Conservation (phyloP, 2,113 vertebrate species). For the Atlantisia rogersi region DNA sequence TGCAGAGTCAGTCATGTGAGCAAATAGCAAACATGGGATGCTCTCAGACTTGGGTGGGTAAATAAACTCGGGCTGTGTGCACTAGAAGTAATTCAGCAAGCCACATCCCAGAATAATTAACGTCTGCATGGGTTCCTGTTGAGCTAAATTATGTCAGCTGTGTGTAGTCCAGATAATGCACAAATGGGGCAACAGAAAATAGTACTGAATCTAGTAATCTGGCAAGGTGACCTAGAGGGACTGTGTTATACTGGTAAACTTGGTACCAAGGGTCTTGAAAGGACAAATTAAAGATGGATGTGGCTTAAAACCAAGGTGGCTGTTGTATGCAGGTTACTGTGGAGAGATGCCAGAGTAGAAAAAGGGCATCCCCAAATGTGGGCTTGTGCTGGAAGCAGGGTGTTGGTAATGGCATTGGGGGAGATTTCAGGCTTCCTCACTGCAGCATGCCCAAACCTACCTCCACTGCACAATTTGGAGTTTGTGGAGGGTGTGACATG, state of each 20-base stretch:
- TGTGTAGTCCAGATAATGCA: background rate
- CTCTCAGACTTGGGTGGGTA: background rate
- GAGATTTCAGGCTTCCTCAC: background rate
- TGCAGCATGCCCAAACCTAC: background rate
- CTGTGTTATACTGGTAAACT: background rate
- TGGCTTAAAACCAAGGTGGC: background rate
- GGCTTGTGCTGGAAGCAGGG: rapidly evolving
- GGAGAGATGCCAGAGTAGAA: background rate
- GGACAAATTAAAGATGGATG: background rate
- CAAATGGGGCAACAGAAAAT: background rate
- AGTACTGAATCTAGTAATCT: background rate
- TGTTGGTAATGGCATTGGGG: background rate
- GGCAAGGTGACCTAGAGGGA: background rate
- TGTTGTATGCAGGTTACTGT: background rate
- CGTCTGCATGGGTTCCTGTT: background rate
- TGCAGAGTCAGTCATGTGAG: background rate
- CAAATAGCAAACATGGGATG: background rate
- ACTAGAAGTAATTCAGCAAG: background rate
- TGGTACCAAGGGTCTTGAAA: background rate
- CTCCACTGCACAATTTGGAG: no score
- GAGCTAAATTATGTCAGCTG: background rate
- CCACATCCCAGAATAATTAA: background rate
- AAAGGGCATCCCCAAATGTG: background rate
- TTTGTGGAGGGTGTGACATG: rapidly evolving
- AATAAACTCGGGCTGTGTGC: background rate